These are phyloP conservation scores for Corythoichthys intestinalis DNA, from an alignment of 2,113 vertebrate species.

Conservation along the genomic window DNA sequence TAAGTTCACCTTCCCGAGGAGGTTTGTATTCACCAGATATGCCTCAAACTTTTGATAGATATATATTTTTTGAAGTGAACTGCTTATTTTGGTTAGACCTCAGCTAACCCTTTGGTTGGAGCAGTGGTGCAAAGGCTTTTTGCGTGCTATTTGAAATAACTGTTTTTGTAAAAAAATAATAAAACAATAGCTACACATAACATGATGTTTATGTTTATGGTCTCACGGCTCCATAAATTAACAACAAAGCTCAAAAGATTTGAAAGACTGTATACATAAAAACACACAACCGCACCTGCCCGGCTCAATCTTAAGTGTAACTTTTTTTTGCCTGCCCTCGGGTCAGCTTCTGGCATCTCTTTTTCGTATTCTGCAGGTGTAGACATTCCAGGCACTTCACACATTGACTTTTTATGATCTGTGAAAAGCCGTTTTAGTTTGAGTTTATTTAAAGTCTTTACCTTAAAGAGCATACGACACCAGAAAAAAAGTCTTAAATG, in stretches of 20 bases:
- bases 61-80: constrained; percentile 4
- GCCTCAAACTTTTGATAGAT: neutral
- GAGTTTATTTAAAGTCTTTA: constrained; percentile 28
- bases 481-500: too few relatives aligned
- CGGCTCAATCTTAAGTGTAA: constrained; percentile 40
- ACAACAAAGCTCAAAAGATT: neutral
- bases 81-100: constrained; percentile 19
- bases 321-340: constrained; percentile 40
- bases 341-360: constrained; percentile 54
- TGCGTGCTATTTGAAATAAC: too few relatives aligned
- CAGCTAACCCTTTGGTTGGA: too few relatives aligned
- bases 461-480: too few relatives aligned
- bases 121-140: too few relatives aligned
- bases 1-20: constrained; percentile 90
- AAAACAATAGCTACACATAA: too few relatives aligned
- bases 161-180: too few relatives aligned
- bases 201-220: too few relatives aligned
- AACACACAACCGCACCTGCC: constrained; percentile 32
- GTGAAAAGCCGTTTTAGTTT: constrained; percentile 22
- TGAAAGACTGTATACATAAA: neutral
- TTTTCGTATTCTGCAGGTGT: constrained; percentile 55
- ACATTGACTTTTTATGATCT: constrained; percentile 36
- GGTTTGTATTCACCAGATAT: constrained; percentile 65
- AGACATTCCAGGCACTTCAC: constrained; percentile 49
- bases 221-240: neutral